Base-by-base conservation (phyloP, 1,140 invertebrate species). In the Vanessa tameamea region DNA sequence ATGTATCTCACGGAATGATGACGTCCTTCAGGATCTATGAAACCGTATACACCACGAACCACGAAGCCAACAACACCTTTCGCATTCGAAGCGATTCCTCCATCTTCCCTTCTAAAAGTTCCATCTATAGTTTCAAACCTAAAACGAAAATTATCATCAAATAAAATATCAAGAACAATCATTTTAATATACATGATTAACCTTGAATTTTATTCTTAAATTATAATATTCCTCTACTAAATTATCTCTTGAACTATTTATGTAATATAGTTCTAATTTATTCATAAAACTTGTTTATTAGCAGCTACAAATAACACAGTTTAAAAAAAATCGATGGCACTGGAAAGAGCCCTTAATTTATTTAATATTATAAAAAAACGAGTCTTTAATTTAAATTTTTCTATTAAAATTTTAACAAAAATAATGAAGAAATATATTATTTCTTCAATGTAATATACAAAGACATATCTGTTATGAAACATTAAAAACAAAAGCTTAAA, bases 91-190 rank as follows among this genome's bases (percentile, higher is more conserved):
- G 82, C 59, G 6, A 87, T 15, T 23, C 89, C 89, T 0, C 88
- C 90, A 53, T 90, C 89, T 82, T 92, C 89, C 70, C 78, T 84
- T 79, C 90, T 87, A 71, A 81, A 90, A 2, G 87, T 84, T 1
- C 89, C 90, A 59, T 90, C 90, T 63, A 80, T 76, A 23, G 82
- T 87, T 73, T 82, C 78, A 73, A 84, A 92, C 65, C 90, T 92
- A n/a, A 61, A 72, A 77, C 9, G 3, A 70, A 64, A 51, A 61
- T n/a, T 12, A 43, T 47, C 47, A 55, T 37, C 13, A 69, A 12
- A 61, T 51, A 55, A 23, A n/a, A 9, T 43, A 43, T 43, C 37
- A 43, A 43, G 9, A 9, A 43, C 37, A 8, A 43, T 11, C 6
- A 9, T 43, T 43, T 9, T 43, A 9, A 11, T 43, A 11, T 43